Conservation (phyloP, 2,797 vertebrate species). For the Falco biarmicus region DNA sequence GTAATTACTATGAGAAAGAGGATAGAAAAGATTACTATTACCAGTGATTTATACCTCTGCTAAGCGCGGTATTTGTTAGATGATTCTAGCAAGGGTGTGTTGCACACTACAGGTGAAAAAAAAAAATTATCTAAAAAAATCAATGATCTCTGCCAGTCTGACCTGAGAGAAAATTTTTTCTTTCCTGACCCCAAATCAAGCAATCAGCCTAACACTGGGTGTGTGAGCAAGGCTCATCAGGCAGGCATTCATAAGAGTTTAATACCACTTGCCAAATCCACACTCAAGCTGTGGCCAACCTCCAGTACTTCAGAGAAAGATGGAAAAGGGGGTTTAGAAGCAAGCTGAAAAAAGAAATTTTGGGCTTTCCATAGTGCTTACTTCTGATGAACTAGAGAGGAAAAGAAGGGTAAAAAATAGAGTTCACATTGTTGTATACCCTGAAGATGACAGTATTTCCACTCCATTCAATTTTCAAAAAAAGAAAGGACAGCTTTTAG, state of each 20-base stretch:
- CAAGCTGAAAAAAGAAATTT: background rate
- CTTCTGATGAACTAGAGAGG: background rate
- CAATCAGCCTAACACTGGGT: background rate
- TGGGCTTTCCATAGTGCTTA: background rate
- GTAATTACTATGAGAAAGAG: background rate
- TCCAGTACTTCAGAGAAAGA: background rate
- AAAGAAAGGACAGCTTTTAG: background rate
- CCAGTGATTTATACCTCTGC: background rate
- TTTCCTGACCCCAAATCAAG: conserved; percentile 8
- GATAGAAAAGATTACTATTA: background rate
- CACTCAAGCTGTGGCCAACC: background rate
- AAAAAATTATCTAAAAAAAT: background rate
- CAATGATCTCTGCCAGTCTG: background rate
- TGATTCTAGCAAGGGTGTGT: background rate
- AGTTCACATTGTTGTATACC: background rate
- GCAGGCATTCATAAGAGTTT: background rate
- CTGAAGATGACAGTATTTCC: background rate
- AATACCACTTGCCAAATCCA: conserved; percentile 2
- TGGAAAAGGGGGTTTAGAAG: background rate
- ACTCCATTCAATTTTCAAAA: background rate
- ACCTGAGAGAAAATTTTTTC: background rate
- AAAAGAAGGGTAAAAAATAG: background rate
- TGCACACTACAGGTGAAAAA: background rate
- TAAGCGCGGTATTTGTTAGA: background rate
- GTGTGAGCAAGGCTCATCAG: conserved; percentile 11